Evolutionary conservation across 2,113 vertebrate genomes (phyloP).

Genomic region (Pterocles orientalis): DNA sequence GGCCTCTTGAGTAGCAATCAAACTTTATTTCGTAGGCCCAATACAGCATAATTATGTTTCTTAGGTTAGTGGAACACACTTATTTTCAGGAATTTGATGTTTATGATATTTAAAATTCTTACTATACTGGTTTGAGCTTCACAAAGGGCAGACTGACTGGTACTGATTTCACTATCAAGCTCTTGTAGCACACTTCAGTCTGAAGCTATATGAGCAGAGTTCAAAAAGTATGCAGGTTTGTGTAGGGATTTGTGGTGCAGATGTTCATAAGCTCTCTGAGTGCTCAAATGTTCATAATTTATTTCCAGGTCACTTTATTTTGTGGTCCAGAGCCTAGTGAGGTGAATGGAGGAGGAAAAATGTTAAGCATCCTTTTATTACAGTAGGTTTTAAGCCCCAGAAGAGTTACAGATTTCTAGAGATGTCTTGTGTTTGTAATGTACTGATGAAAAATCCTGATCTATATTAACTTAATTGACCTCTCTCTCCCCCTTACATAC

Average conservation of each 20-base stretch:
- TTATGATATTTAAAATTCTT: background rate
- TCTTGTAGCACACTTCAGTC: background rate
- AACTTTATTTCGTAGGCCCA: background rate
- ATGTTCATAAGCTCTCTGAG: background rate
- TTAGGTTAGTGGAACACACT: background rate
- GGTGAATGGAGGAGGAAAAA: background rate
- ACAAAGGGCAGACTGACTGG: background rate
- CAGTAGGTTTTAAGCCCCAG: background rate
- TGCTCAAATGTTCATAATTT: background rate
- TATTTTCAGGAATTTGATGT: background rate
- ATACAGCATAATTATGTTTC: background rate
- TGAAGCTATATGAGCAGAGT: background rate
- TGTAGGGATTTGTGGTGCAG: background rate
- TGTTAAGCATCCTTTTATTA: background rate
- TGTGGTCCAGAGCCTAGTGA: background rate
- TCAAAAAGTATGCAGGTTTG: background rate
- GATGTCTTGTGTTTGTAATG: background rate
- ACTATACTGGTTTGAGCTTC: background rate
- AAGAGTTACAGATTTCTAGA: background rate
- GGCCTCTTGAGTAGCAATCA: background rate
- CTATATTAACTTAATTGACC: background rate
- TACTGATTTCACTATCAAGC: background rate
- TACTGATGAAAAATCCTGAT: background rate
- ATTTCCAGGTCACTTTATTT: slow-evolving; percentile 4
- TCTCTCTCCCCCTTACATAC: background rate